These are phyloP conservation scores for Torymus texanus DNA, from an alignment of 2,888 invertebrate species.

Conservation along the genomic window DNA sequence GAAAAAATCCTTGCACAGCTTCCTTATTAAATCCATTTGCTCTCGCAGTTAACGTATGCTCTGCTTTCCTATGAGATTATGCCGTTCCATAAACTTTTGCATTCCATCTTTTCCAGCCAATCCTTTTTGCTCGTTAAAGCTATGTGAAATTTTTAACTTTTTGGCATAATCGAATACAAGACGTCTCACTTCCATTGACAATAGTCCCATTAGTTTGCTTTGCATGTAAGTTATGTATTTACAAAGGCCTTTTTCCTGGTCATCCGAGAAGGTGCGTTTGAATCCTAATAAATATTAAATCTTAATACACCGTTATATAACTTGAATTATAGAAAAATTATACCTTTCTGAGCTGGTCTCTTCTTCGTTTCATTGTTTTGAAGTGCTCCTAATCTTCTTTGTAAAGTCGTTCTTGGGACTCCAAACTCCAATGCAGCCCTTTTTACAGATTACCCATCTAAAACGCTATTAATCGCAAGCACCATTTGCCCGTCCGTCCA, in stretches of 20 bases:
- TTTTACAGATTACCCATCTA: neutral
- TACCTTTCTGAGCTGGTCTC: no score
- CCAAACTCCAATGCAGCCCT: neutral
- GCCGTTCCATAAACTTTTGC: neutral
- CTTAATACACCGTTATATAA: neutral
- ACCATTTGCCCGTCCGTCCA: neutral
- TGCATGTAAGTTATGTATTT: neutral
- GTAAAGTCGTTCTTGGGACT: neutral
- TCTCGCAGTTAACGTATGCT: neutral
- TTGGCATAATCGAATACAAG: neutral
- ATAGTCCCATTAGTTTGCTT: neutral
- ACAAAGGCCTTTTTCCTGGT: neutral
- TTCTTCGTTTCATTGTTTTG: neutral
- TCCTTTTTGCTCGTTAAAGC: neutral
- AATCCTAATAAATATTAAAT: neutral
- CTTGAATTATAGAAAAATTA: no score
- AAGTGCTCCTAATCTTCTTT: neutral
- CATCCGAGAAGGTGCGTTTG: neutral
- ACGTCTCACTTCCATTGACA: neutral
- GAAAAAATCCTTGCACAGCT: slow-evolving; percentile 13
- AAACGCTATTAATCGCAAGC: neutral
- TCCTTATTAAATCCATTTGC: slow-evolving; percentile 25
- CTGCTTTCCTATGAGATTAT: neutral
- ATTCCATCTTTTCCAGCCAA: no score
- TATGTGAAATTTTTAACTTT: neutral